Base-by-base conservation (phyloP, 2,888 invertebrate genomes). In the Dynastes tityus region DNA sequence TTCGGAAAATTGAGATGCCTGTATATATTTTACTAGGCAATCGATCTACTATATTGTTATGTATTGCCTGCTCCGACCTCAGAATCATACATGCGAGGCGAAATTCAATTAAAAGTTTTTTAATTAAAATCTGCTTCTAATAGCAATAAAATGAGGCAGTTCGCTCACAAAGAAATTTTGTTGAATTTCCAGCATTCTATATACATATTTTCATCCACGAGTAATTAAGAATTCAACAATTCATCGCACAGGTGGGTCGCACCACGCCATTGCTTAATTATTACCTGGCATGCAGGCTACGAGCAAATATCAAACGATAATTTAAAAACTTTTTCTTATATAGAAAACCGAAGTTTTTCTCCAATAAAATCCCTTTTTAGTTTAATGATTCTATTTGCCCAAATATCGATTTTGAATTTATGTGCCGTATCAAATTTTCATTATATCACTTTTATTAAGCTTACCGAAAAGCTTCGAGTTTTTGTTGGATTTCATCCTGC, bases 181-280 rank as follows among this genome's bases (percentile, higher is more conserved):
- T 11, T 8, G 16, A 40, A 53, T 58, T 58, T 11, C 73, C 16
- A 9, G 16, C 73, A 58, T 37, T 40, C 22, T 49, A 13, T n/a
- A 37, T 37, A 67, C 49, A 40, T 51, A 40, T 40, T 73, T 58
- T 55, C 45, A 73, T 73, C 22, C 51, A 58, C 13, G 16, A 55
- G 9, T 73, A 73, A 73, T 45, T 58, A 16, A 9, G 40, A 58
- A 40, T 73, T 61, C 16, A 71, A 11, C 45, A 45, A 71, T n/a
- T 13, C 73, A 53, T 58, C 22, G 58, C 4, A 58, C 37, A 73
- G 73, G 58, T n/a, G 22, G 40, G 9, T 58, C 73, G 22, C 68
- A 76, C 79, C 81, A 83, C 83, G 83, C 82, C 71, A 82, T 82
- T 81, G 81, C 80, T 80, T 83, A 83, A 82, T 83, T 83, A 83